Base-by-base conservation (phyloP, 2,797 vertebrate species). In the Trematomus bernacchii region DNA sequence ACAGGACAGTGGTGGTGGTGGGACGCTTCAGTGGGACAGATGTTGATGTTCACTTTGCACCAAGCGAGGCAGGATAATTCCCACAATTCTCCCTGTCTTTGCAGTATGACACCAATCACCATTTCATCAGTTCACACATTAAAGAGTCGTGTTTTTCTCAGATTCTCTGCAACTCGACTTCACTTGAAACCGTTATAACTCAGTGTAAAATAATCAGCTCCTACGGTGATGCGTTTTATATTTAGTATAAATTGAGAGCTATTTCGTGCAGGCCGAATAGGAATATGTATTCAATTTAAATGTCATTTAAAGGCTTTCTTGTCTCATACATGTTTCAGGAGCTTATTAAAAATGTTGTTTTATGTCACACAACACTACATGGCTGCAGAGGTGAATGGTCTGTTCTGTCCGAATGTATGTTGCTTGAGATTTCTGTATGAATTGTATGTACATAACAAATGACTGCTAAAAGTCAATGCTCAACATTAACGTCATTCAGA, bases 31-130 rank as follows among this genome's bases (percentile, higher is more conserved):
- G 55, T 3, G 27, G 69, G 75, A 76, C 44, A 2, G 16, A 77
- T 52, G 42, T 53, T 44, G 62, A 65, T n/a, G 37, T 66, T n/a
- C 18, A 47, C 46, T 50, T 44, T 33, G 43, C 62, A 61, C 13
- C 51, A 33, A 44, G n/a, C 1, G 7, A 65, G 40, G 19, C 43
- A 47, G 61, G 73, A 55, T 14, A 46, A 54, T 16, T 71, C 42
- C 63, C n/a, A 46, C 23, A 10, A 11, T 43, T 58, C 69, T 71
- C 33, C 42, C 71, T 3, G 19, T 47, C 42, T 48, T 59, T 40
- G 21, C 68, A 76, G 54, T 71, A 54, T 64, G 46, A 65, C 6
- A 81, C 75, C 61, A 42, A 19, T 53, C 73, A 82, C 74, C 79
- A 68, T 68, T 72, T 54, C 12, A 72, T 57, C 40, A 43, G 10